Base-by-base conservation (phyloP, 2,113 vertebrate species). In the Poecile atricapillus region DNA sequence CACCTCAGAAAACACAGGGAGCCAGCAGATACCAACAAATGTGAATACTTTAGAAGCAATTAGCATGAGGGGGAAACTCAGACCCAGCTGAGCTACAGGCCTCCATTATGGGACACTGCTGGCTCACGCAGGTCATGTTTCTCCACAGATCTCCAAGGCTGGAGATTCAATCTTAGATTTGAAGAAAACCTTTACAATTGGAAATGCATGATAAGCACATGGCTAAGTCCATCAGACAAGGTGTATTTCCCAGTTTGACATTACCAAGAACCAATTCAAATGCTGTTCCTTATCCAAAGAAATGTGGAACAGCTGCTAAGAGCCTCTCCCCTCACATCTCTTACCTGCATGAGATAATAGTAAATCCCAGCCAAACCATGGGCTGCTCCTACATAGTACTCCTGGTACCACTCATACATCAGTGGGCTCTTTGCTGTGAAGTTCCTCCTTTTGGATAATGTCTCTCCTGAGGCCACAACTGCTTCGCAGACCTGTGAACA, bases 351-450 rank as follows among this genome's bases (percentile, higher is more conserved):
- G 87, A 99, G 98, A 95, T 96, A 99, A 95, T 99, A 99, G 90
- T 99, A 99, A 97, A 99, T 99, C 62, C 99, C 99, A 13, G 99
- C 98, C 77, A 99, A 97, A 24, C 99, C 99, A 13, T 99, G 99
- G 46, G 99, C 99, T 4, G 99, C 99, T 11, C 99, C 99, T 1
- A 99, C 98, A 2, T 99, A 99, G 96, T 99, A 98, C 89, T 99
- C 99, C 95, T 99, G 98, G 97, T 99, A 99, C 99, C 99, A 99
- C 93, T 99, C 99, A 28, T 98, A 99, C 98, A 99, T 99, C 89
- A 99, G 97, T 1, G 99, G 99, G 75, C 98, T 99, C 88, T 98
- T 99, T 13, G 98, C 97, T 83, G 98, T 98, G 50, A 99, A 96
- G 65, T 98, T 97, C 95, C 98, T 98, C 86, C 97, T 99, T 93